Evolutionary conservation across 92 coral and sea anemone genomes (phyloP).

Genomic region (Palythoa grandis): DNA sequence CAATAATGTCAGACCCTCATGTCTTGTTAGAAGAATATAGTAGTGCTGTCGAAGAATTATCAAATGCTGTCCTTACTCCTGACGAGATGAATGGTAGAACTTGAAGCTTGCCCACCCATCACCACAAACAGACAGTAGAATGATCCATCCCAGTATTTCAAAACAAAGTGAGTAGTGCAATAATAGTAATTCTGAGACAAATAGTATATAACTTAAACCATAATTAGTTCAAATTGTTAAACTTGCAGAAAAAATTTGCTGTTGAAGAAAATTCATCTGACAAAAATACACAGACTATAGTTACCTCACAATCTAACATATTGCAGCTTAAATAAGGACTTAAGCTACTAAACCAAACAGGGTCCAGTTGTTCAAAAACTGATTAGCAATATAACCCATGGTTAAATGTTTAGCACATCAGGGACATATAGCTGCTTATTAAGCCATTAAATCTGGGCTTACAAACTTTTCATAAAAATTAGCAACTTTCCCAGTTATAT

Average conservation of each 20-base stretch:
- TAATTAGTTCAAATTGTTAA: no score
- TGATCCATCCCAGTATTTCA: not conserved
- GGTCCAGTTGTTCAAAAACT: no score
- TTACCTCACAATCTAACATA: not conserved
- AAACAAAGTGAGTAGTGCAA: no score
- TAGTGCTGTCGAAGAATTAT: slow-evolving; percentile 64
- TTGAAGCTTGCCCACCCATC: no score
- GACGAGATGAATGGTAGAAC: slow-evolving; percentile 16
- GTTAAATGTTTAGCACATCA: no score
- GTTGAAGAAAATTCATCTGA: not conserved
- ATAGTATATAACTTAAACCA: not conserved
- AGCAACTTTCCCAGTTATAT: no score
- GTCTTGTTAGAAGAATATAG: slow-evolving; percentile 72
- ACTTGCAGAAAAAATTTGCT: no score
- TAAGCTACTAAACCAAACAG: not conserved
- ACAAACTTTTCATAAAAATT: no score
- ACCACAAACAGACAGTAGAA: not conserved
- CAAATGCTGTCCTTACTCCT: slow-evolving; percentile 41
- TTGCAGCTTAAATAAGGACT: not conserved
- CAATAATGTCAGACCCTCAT: slow-evolving; percentile 75
- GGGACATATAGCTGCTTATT: no score
- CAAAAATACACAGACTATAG: not conserved
- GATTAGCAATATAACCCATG: no score
- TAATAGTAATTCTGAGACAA: not conserved
- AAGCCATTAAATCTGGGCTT: no score